Base-by-base conservation (phyloP, 92 coral and sea anemone species). In the Muricea muricata region DNA sequence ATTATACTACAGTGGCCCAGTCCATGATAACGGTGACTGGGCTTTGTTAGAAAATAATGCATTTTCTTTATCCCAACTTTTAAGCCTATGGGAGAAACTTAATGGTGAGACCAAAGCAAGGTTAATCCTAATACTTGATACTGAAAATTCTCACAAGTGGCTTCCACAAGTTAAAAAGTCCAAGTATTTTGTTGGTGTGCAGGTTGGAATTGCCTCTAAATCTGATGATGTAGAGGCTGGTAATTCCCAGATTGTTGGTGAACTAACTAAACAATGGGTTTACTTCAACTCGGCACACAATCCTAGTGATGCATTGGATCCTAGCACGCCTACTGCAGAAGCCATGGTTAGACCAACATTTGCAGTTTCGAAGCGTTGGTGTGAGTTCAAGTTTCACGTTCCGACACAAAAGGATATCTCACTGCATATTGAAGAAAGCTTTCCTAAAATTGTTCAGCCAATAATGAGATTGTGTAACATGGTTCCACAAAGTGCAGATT, bases 1-100 rank as follows among this genome's bases (percentile, higher is more conserved):
- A 15, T 86, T 97, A 52, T 97, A 93, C 79, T 94, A 91, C 88
- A 97, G 99, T 87, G 99, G 99, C 1, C 98, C 93, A 78, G 99
- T 94, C 21, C 78, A 76, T 40, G 90, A 91, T 7, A 86, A 89
- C 91, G 99, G 99, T 4, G 85, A 93, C 82, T 89, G 95, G 93
- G 99, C 99, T 1, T 82, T 97, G 50, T 88, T 94, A 11, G 98
- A 97, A 40, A 88, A 92, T 54, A 92, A 94, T 30, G 80, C 97
- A 4, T 91, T 93, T 11, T 87, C 93, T 12, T 90, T 97, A 54
- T 84, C 87, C 10, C 91, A 83, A 46, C 89, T 97, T 32, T 71
- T 90, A 2, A 86, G 89, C 20, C 88, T 94, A 91, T 97, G 99
- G 99, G 93, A 90, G 67, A 91, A 91, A 21, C 78, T 61, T 20